A percentile compares a stretch with the other conserved stretches of the same genome.
These are phyloP conservation scores for Prietella phreatophila DNA, from an alignment of 2,113 vertebrate genomes.

Conservation along the genomic window DNA sequence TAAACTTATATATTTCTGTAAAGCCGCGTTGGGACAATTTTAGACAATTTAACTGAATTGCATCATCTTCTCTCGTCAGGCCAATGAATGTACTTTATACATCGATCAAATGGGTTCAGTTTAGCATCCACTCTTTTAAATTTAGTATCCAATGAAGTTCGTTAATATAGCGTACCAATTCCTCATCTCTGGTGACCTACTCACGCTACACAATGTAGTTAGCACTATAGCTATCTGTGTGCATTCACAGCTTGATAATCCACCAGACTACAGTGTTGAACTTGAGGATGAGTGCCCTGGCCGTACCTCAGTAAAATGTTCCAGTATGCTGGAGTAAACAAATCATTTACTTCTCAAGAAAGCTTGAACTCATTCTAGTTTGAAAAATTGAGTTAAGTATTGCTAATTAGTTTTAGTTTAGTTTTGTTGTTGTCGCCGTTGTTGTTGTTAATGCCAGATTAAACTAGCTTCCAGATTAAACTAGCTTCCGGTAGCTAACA, in stretches of 20 bases:
- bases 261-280: neutral
- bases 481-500: neutral
- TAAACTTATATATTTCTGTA: too few relatives aligned
- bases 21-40: too few relatives aligned
- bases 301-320: too few relatives aligned
- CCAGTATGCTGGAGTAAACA: too few relatives aligned
- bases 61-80: neutral
- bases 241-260: neutral
- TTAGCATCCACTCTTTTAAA: neutral
- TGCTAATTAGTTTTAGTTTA: neutral
- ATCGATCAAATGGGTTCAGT: neutral
- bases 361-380: neutral
- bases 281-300: too few relatives aligned
- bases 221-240: neutral
- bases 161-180: neutral
- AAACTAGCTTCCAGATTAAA: neutral
- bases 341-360: neutral
- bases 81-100: neutral
- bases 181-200: neutral
- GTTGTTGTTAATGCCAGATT: neutral
- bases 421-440: neutral
- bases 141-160: neutral
- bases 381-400: neutral
- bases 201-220: neutral
- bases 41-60: too few relatives aligned